phyloP scores from a whole-genome alignment of 2,797 vertebrate species.

The Pagetopsis macropterus region DNA sequence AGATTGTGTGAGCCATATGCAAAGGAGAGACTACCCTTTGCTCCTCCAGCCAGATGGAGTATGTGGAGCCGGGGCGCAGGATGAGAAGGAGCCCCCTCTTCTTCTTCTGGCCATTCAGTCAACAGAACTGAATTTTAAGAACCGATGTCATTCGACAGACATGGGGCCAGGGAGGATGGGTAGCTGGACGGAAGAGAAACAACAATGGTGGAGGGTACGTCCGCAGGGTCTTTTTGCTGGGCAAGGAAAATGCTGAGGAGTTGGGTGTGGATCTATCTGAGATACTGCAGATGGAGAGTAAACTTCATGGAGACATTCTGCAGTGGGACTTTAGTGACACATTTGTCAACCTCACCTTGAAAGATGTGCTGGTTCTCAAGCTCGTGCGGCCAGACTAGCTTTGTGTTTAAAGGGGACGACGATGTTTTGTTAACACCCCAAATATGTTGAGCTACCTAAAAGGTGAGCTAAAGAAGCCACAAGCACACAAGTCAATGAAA shows the following conservation, averaged over 20 bases:
- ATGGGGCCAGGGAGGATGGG: constrained; percentile 78
- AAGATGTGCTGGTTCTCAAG: constrained; percentile 82
- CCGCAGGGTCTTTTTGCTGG: constrained; percentile 82
- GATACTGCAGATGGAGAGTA: constrained; percentile 53
- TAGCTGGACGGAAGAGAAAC: constrained; percentile 42
- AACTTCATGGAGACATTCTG: constrained; percentile 75
- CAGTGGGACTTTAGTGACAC: constrained; percentile 85
- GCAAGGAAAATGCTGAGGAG: constrained; percentile 51
- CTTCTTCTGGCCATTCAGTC: constrained; percentile 84
- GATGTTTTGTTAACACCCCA: constrained; percentile 82
- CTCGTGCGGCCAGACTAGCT: constrained; percentile 59
- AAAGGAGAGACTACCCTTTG: constrained; percentile 72
- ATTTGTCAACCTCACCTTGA: constrained; percentile 85
- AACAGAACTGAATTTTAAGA: constrained; percentile 66
- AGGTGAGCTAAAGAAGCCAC: constrained; percentile 40
- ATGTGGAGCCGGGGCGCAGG: constrained; percentile 58
- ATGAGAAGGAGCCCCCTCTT: constrained; percentile 52
- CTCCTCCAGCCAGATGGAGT: constrained; percentile 61
- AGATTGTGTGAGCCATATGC: constrained; percentile 74
- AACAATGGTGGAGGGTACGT: constrained; percentile 61
- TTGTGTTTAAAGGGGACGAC: constrained; percentile 84
- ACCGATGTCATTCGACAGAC: constrained; percentile 79
- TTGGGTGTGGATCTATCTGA: constrained; percentile 32
- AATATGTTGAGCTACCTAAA: constrained; percentile 74
- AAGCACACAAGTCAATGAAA: constrained; percentile 10